Conservation (phyloP, 2,113 vertebrate genomes). For the Anarhynchus alexandrinus region DNA sequence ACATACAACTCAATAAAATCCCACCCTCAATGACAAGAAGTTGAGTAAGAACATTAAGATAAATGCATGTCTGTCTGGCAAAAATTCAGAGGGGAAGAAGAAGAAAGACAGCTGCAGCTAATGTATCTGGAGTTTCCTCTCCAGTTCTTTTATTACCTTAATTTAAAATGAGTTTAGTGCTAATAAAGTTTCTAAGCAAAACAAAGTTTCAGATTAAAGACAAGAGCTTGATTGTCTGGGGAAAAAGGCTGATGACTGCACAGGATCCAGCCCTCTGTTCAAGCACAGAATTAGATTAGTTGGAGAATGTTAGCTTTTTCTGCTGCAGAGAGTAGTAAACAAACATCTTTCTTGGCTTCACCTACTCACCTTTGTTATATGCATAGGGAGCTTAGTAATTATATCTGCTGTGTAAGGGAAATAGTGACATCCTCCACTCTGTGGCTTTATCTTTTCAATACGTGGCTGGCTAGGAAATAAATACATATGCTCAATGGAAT, state of each 20-base stretch:
- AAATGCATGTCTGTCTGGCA: background rate
- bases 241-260: background rate
- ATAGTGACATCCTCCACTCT: background rate
- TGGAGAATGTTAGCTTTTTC: slow-evolving; percentile 15
- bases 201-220: slow-evolving; percentile 38
- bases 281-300: slow-evolving; percentile 33
- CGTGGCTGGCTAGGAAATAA: background rate
- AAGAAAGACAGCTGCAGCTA: background rate
- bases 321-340: slow-evolving; percentile 26
- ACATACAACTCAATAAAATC: background rate
- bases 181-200: slow-evolving; percentile 33
- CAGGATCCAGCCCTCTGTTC: slow-evolving; percentile 24
- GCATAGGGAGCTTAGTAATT: slow-evolving; percentile 17
- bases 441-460: background rate
- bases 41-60: slow-evolving; percentile 27
- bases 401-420: background rate
- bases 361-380: slow-evolving; percentile 8
- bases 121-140: slow-evolving; percentile 8
- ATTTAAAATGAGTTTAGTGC: slow-evolving; percentile 44
- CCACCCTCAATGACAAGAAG: background rate
- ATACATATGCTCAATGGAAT: background rate
- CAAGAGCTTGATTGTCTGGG: background rate
- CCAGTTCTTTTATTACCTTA: slow-evolving; percentile 30
- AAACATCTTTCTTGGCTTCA: slow-evolving; percentile 46
- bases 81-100: slow-evolving; percentile 12